Evolutionary conservation across 2,113 vertebrate species (phyloP), one percentile per base, ranked within the genome.

Genomic region (Thunnus thynnus): DNA sequence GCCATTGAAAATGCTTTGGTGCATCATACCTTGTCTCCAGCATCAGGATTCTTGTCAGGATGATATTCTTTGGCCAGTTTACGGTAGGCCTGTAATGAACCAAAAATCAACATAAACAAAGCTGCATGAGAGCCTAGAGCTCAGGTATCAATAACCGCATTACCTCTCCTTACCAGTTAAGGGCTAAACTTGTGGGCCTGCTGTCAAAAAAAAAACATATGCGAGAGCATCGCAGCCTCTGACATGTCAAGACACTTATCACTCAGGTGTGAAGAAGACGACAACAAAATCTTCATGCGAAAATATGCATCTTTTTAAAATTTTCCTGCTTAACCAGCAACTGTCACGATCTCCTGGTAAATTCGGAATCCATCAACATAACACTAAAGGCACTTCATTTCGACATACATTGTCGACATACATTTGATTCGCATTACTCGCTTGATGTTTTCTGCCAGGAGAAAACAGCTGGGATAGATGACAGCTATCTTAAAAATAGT

Each of bases 21-120:
- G 32, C 32, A 58, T 72, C 86, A 94, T 96, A 99, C 98, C 97
- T 99, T 99, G 86, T 99, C 98, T 74, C 98, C 98, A 67, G 98
- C 98, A 89, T 99, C 98, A 72, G 98, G 98, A 91, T 99, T 99
- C 92, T 99, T 99, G 95, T 99, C 98, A 84, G 98, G 98, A 72
- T 99, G 98, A 86, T 99, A 99, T 47, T 99, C 98, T 94, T 99
- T 99, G 86, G 98, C 98, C 93, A 99, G 86, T 85, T 99, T 99
- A 72, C 98, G 96, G 90, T 99, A 99, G 14, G 98, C 97, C 98
- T 99, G 92, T 41, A 95, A 85, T 8, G 78, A 86, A 86, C 1
- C 20, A 69, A 78, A 70, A 30, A 52, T 54, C 50, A 76, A 52
- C 6, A 1, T 56, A n/a, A 87, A 57, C 16, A 54, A 54, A 54